These are phyloP conservation scores for Morpho deidamia DNA, from an alignment of 2,888 invertebrate species.

Conservation along the genomic window DNA sequence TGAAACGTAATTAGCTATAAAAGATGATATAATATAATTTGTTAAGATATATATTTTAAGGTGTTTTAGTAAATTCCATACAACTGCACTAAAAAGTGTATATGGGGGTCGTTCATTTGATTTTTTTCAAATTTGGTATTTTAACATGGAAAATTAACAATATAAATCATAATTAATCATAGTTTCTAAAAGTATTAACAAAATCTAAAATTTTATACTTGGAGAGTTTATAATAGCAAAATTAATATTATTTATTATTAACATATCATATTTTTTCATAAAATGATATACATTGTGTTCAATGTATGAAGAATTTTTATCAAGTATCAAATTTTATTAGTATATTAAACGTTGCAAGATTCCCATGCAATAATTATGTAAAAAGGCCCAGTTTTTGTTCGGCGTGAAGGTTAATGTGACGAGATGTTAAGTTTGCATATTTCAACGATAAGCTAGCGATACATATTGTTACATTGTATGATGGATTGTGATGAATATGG, in stretches of 20 bases:
- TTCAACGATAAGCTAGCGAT: conserved; percentile 10
- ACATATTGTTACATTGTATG: conserved; percentile 37
- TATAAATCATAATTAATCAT: conserved; percentile 6
- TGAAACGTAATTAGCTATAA: conserved; percentile 72
- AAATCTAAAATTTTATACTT: conserved; percentile 14
- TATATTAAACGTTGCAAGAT: conserved; percentile 11
- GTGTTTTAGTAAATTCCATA: conserved; percentile 45
- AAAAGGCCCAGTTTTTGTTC: conserved; percentile 26
- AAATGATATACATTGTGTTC: conserved; percentile 7
- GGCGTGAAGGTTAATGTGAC: conserved; percentile 22
- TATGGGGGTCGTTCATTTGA: conserved; percentile 22
- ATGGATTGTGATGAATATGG: conserved; percentile 40
- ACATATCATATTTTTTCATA: conserved; percentile 18
- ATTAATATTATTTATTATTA: conserved; percentile 21
- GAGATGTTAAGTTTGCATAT: conserved; percentile 22
- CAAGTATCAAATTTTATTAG: background rate
- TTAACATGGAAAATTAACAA: background rate
- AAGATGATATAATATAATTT: conserved; percentile 74
- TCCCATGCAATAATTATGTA: conserved; percentile 28
- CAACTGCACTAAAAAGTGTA: conserved; percentile 15
- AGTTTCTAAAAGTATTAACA: conserved; percentile 12
- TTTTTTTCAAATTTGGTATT: background rate
- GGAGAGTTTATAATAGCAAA: conserved; percentile 20
- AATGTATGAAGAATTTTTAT: conserved; percentile 2
- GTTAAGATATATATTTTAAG: conserved; percentile 67